Percentiles rank a stretch among this genome's conserved stretches.
phyloP scores from a whole-genome alignment of 2,113 vertebrate species.

The Chelonoidis abingdonii region DNA sequence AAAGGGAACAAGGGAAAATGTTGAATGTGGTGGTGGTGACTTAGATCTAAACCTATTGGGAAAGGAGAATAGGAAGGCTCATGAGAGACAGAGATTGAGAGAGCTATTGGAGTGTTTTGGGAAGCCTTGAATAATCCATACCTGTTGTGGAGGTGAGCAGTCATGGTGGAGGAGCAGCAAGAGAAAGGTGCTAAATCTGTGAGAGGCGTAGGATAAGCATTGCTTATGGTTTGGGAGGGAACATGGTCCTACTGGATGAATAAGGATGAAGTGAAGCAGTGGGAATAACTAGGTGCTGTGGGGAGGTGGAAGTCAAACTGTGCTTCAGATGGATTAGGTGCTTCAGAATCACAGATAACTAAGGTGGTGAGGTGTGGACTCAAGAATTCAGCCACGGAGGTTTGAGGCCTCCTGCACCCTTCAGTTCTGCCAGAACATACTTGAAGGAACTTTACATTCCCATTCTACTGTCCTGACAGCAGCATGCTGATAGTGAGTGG shows the following conservation, averaged over 20 bases:
- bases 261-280: not conserved
- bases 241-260: not conserved
- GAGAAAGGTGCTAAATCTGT: not conserved
- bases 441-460: not conserved
- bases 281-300: not conserved
- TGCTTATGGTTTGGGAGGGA: not conserved
- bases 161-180: not conserved
- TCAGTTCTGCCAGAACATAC: not conserved
- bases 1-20: not conserved
- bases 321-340: not conserved
- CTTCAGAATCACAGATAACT: not conserved
- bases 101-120: not conserved
- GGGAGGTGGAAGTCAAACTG: not conserved
- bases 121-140: not conserved
- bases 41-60: not conserved
- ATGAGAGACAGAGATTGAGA: rapidly evolving
- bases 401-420: not conserved
- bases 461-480: not conserved
- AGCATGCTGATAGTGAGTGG: too few species aligned
- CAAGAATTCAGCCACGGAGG: not conserved
- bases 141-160: not conserved
- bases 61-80: not conserved
- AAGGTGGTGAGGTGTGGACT: not conserved
- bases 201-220: not conserved
- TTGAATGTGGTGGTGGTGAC: not conserved